phyloP scores from a whole-genome alignment of 2,797 vertebrate species.

The Pseudochirops corinnae region DNA sequence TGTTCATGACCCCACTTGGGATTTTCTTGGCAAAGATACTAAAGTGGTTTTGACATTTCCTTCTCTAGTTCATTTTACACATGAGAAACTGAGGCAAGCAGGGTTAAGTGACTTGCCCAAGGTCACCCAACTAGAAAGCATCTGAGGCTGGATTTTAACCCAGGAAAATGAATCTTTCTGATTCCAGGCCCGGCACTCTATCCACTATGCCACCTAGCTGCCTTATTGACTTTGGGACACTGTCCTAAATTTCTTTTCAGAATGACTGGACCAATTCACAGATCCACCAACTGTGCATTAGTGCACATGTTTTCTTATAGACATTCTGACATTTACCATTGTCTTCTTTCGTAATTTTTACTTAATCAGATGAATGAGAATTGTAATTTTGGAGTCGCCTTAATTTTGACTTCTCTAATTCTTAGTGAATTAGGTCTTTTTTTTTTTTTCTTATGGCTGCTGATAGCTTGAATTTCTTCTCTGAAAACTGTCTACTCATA shows the following conservation, averaged over 20 bases:
- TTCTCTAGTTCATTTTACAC: neutral
- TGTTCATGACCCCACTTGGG: neutral
- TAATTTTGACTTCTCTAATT: neutral
- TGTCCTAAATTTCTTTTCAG: neutral
- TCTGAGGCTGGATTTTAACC: neutral
- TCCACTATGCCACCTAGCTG: too few species aligned
- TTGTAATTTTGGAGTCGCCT: neutral
- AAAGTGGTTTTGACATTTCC: neutral
- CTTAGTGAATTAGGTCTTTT: neutral
- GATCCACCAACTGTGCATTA: neutral
- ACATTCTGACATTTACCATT: neutral
- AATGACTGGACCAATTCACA: neutral
- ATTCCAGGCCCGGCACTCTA: neutral
- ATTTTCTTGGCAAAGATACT: neutral
- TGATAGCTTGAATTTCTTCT: neutral
- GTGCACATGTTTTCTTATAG: neutral
- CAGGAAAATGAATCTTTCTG: neutral
- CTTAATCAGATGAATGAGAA: neutral
- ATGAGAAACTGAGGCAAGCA: neutral
- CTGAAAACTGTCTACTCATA: neutral
- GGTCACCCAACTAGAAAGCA: neutral
- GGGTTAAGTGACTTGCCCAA: neutral
- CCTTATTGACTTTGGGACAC: neutral
- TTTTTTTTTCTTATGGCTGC: neutral
- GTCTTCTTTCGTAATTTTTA: neutral